phyloP scores from a whole-genome alignment of 1,140 invertebrate species.

The Watersipora subatra region DNA sequence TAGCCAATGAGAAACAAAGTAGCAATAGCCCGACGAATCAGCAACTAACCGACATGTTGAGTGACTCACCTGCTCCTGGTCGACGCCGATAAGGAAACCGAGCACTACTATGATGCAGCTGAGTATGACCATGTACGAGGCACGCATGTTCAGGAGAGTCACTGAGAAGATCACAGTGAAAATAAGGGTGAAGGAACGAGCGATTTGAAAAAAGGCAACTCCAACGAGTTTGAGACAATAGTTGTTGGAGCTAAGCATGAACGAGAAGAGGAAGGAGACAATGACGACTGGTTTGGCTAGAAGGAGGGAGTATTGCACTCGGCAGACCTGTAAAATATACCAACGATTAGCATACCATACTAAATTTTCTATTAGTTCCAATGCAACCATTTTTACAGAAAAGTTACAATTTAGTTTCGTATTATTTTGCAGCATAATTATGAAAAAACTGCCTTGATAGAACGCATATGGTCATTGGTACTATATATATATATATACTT shows the following conservation, averaged over 20 bases:
- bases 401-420: too few species aligned
- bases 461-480: too few species aligned
- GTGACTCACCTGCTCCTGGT: conserved; percentile 29
- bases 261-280: conserved; percentile 25
- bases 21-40: too few species aligned
- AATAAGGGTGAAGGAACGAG: conserved; percentile 33
- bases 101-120: conserved; percentile 27
- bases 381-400: too few species aligned
- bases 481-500: too few species aligned
- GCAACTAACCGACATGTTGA: too few species aligned
- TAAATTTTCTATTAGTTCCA: too few species aligned
- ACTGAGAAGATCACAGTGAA: conserved; percentile 32
- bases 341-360: too few species aligned
- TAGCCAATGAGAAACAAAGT: too few species aligned
- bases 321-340: background rate
- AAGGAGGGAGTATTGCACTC: background rate
- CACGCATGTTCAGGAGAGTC: conserved; percentile 19
- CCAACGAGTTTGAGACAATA: conserved; percentile 35
- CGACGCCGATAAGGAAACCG: conserved; percentile 34
- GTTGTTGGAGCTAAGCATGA: conserved; percentile 32
- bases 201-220: conserved; percentile 38
- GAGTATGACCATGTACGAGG: conserved; percentile 17
- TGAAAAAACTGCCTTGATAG: too few species aligned
- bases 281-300: conserved; percentile 18
- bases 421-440: too few species aligned